These are phyloP conservation scores for Anoplius nigerrimus DNA, from an alignment of 2,888 invertebrate genomes.

Conservation along the genomic window DNA sequence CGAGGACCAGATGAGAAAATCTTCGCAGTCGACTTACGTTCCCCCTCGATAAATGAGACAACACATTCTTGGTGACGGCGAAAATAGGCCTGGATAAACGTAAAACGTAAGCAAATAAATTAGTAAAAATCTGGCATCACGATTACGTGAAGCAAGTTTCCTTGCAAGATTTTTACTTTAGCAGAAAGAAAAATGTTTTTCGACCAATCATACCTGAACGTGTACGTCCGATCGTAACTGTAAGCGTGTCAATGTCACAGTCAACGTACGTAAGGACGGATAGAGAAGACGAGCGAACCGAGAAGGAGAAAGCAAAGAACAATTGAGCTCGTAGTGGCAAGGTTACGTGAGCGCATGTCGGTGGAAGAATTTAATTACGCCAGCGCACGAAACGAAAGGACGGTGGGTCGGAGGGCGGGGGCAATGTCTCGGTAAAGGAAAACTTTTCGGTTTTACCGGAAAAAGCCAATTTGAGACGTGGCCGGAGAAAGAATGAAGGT, in stretches of 20 bases:
- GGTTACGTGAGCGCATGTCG: neutral
- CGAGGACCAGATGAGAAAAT: conserved; percentile 1
- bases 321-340: conserved; percentile 5
- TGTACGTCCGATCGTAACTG: too few relatives aligned
- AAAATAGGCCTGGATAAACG: too few relatives aligned
- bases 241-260: too few relatives aligned
- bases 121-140: too few relatives aligned
- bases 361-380: conserved; percentile 27
- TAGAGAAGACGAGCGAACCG: conserved; percentile 8
- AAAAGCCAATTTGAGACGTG: conserved; percentile 30
- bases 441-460: conserved; percentile 28
- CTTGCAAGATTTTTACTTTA: too few relatives aligned
- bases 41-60: too few relatives aligned
- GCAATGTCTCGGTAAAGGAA: neutral
- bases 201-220: too few relatives aligned
- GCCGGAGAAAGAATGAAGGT: conserved; percentile 5
- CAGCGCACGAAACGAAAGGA: conserved; percentile 5
- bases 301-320: conserved; percentile 13
- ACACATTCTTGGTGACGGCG: too few relatives aligned
- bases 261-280: neutral
- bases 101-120: too few relatives aligned
- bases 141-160: too few relatives aligned
- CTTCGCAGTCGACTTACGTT: too few relatives aligned
- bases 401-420: neutral
- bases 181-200: too few relatives aligned